Conservation (phyloP, 2,888 invertebrate species). For the Aelia acuminata region DNA sequence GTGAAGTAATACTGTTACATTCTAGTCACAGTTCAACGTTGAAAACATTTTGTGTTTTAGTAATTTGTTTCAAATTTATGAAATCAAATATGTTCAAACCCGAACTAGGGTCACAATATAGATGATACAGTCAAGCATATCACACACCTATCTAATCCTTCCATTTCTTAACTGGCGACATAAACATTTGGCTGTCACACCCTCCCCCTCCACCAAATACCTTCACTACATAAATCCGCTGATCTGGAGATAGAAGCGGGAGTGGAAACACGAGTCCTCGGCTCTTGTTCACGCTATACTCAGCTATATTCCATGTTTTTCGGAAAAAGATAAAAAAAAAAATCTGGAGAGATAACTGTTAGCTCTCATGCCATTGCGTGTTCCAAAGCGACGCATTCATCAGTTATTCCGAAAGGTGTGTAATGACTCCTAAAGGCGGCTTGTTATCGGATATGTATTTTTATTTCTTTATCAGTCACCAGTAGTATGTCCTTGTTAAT, state of each 20-base stretch:
- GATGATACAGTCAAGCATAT: background rate
- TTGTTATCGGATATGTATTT: conserved; percentile 25
- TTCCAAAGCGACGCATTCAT: conserved; percentile 15
- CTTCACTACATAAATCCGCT: conserved; percentile 15
- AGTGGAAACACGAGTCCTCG: background rate
- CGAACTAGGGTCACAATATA: no score
- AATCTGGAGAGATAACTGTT: conserved; percentile 19
- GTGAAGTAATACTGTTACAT: no score
- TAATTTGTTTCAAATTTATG: no score
- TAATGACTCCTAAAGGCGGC: conserved; percentile 24
- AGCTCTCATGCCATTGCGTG: conserved; percentile 44
- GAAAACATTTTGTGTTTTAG: no score
- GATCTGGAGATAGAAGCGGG: background rate
- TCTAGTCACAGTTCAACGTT: no score
- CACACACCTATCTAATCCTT: background rate
- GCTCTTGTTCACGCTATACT: background rate
- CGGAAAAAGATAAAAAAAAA: background rate
- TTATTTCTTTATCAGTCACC: background rate
- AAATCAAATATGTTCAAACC: no score
- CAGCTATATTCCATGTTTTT: conserved; percentile 14
- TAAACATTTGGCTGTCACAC: background rate
- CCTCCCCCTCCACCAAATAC: no score
- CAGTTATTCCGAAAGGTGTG: conserved; percentile 22
- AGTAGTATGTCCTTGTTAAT: background rate
- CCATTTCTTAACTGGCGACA: background rate